These are phyloP conservation scores for Agrilus cyanescens DNA, from an alignment of 2,888 invertebrate species.

Conservation along the genomic window DNA sequence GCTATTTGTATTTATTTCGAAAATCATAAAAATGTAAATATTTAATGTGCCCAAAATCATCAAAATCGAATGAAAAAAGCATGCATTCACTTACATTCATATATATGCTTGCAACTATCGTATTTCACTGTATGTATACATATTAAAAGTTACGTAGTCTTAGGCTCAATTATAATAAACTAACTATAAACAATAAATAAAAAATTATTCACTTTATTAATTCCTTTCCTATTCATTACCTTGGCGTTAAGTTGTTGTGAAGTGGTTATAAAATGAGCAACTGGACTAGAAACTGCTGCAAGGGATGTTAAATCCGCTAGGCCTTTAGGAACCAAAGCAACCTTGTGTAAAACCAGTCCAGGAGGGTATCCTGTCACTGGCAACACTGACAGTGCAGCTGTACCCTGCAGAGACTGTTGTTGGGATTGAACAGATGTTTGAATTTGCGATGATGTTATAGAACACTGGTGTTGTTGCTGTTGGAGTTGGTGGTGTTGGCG, in stretches of 20 bases:
- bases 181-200: too few species aligned
- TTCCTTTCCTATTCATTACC: conserved; percentile 36
- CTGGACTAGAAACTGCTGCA: conserved; percentile 45
- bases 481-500: conserved; percentile 2
- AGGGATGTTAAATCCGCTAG: conserved; percentile 54
- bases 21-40: too few species aligned
- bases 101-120: too few species aligned
- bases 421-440: conserved; percentile 4
- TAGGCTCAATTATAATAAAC: too few species aligned
- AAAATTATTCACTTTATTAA: too few species aligned
- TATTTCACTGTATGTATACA: too few species aligned
- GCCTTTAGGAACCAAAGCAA: conserved; percentile 36
- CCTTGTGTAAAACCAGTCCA: conserved; percentile 39
- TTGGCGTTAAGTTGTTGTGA: conserved; percentile 53
- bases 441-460: background rate
- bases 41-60: too few species aligned
- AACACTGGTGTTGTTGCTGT: conserved; percentile 1
- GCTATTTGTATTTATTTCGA: too few species aligned
- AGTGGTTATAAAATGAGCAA: conserved; percentile 53
- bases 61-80: too few species aligned
- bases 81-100: too few species aligned
- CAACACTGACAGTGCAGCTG: conserved; percentile 30
- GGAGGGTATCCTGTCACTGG: conserved; percentile 30
- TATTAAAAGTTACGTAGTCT: too few species aligned
- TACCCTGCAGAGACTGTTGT: conserved; percentile 26